phyloP scores from a whole-genome alignment of 2,888 invertebrate species.

The Eumerus sabulonum region DNA sequence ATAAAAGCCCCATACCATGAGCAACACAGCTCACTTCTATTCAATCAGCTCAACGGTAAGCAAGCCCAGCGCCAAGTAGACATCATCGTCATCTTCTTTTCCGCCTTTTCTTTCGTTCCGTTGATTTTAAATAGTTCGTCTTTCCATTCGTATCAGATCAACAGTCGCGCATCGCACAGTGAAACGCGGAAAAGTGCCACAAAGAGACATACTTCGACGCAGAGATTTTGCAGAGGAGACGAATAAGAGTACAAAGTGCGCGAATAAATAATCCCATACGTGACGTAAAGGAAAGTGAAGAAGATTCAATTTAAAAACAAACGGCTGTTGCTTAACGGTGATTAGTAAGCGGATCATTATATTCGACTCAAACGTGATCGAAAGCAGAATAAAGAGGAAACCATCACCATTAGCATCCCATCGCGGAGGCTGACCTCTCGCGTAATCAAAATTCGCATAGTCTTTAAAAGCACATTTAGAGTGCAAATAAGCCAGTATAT shows the following conservation, averaged over 20 bases:
- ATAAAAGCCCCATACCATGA: slow-evolving; percentile 55
- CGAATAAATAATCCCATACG: slow-evolving; percentile 36
- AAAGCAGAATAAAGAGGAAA: slow-evolving; percentile 30
- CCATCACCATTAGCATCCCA: slow-evolving; percentile 22
- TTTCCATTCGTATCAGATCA: slow-evolving; percentile 1
- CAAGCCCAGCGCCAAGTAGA: slow-evolving; percentile 62
- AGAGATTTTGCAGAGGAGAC: neutral
- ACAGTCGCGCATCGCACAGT: slow-evolving; percentile 21
- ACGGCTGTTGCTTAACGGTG: slow-evolving; percentile 64
- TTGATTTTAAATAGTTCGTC: neutral
- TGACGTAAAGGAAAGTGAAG: slow-evolving; percentile 50
- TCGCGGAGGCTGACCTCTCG: slow-evolving; percentile 3
- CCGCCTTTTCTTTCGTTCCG: too few relatives aligned
- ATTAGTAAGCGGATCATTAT: slow-evolving; percentile 35
- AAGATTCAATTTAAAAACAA: slow-evolving; percentile 62
- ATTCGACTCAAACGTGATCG: slow-evolving; percentile 43
- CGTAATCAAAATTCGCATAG: slow-evolving; percentile 25
- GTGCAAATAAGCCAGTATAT: too few relatives aligned
- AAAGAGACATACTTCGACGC: slow-evolving; percentile 7
- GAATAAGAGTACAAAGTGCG: slow-evolving; percentile 31
- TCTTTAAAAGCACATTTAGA: neutral
- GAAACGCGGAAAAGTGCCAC: slow-evolving; percentile 56
- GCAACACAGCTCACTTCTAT: slow-evolving; percentile 76
- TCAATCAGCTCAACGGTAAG: slow-evolving; percentile 75
- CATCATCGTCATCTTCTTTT: too few relatives aligned